Evolutionary conservation across 1,140 invertebrate species (phyloP), one percentile per base, ranked within the genome.

Genomic region (Pinna nobilis): DNA sequence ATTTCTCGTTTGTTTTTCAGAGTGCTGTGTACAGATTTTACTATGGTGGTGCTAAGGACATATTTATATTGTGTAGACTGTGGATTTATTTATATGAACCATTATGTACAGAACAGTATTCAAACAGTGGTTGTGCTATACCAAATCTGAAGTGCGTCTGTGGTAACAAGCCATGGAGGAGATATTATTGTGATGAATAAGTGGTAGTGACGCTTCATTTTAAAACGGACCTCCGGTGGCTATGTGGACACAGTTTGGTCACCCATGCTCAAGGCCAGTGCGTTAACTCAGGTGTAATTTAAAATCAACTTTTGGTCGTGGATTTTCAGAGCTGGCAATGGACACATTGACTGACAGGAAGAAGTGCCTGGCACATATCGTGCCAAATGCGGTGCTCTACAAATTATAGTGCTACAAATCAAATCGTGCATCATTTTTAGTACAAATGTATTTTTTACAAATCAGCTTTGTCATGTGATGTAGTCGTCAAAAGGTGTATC

Each of bases 81-180:
- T n/a, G 9, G 9, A 11, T 11, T 44, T 44, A 11, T 11, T 44
- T 9, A 44, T n/a, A 44, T n/a, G n/a, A n/a, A n/a, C n/a, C n/a
- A n/a, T n/a, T n/a, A n/a, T n/a, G 39, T 44, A 44, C 39, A 44
- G n/a, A 44, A 44, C 39, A 44, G 39, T 44, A 44, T 44, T n/a
- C n/a, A n/a, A n/a, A n/a, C n/a, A n/a, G n/a, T n/a, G n/a, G n/a
- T n/a, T n/a, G n/a, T n/a, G n/a, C n/a, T n/a, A n/a, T n/a, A n/a
- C n/a, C n/a, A n/a, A n/a, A n/a, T 44, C 39, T 44, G n/a, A 44
- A 44, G 9, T 44, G 39, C 9, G 9, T 44, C 9, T 44, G 39
- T n/a, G 39, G n/a, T 11, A 11, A 44, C 9, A 44, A n/a, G n/a
- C 9, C 9, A 44, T n/a, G 39, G 39, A 44, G 39, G 39, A 44